These are phyloP conservation scores for Corythoichthys intestinalis DNA, from an alignment of 2,113 vertebrate genomes.

Conservation along the genomic window DNA sequence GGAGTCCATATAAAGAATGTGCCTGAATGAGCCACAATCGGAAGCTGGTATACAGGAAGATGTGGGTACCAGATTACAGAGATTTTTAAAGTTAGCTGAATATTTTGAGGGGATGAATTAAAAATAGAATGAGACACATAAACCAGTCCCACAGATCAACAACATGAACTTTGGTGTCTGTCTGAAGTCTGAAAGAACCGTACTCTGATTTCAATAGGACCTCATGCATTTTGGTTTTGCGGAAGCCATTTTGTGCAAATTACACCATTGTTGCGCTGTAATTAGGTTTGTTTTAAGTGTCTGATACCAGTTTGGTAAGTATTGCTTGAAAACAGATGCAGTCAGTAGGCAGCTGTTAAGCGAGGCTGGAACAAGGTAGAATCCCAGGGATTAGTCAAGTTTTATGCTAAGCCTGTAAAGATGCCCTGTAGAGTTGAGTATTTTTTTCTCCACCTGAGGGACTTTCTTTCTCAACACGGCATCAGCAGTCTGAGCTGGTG, in stretches of 20 bases:
- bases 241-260: too few relatives aligned
- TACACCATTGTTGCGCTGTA: too few relatives aligned
- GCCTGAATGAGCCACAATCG: too few relatives aligned
- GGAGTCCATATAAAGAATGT: too few relatives aligned
- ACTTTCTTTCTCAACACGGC: slow-evolving; percentile 45
- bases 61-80: too few relatives aligned
- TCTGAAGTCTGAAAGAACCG: neutral
- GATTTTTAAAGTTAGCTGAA: too few relatives aligned
- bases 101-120: too few relatives aligned
- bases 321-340: slow-evolving; percentile 31
- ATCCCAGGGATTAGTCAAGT: slow-evolving; percentile 47
- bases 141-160: neutral
- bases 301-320: neutral
- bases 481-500: slow-evolving; percentile 47
- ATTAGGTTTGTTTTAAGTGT: neutral
- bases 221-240: neutral
- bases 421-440: slow-evolving; percentile 39
- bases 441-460: slow-evolving; percentile 53
- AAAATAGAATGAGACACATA: too few relatives aligned
- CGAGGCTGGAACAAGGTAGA: slow-evolving; percentile 25
- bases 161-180: neutral
- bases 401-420: slow-evolving; percentile 51
- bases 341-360: slow-evolving; percentile 18
- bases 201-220: too few relatives aligned
- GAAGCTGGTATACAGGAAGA: too few relatives aligned